Evolutionary conservation across 2,113 vertebrate genomes (phyloP).

Genomic region (Talpa occidentalis): DNA sequence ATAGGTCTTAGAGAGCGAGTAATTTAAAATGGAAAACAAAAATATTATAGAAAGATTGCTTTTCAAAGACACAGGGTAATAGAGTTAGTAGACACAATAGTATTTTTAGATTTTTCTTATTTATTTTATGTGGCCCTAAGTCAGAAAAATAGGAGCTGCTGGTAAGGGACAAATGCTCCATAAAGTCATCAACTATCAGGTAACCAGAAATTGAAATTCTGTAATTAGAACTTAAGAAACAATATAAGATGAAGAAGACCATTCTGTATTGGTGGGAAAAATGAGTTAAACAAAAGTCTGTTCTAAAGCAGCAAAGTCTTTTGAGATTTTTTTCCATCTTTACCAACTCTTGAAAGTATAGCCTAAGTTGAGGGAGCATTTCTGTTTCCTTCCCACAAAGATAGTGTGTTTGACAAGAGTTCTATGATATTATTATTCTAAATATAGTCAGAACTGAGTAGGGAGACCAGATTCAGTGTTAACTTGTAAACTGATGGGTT

Average conservation of each 20-base stretch:
- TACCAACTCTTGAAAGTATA: background rate
- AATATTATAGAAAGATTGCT: background rate
- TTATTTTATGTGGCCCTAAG: background rate
- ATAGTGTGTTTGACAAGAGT: constrained; percentile 5
- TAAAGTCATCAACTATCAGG: constrained; percentile 30
- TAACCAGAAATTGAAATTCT: constrained; percentile 27
- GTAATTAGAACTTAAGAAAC: constrained; percentile 41
- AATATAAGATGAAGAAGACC: background rate
- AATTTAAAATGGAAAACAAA: constrained; percentile 56
- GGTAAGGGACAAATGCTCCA: background rate
- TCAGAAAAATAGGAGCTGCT: constrained; percentile 37
- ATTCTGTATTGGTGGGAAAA: background rate
- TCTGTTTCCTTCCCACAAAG: background rate
- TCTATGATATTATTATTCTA: constrained; percentile 29
- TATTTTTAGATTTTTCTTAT: constrained; percentile 47
- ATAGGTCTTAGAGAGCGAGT: constrained; percentile 6
- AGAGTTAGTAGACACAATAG: background rate
- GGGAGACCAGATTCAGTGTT: background rate
- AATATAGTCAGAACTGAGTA: background rate
- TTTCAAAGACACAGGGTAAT: background rate
- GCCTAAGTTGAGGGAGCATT: background rate
- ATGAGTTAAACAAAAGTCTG: background rate
- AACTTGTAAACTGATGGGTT: background rate
- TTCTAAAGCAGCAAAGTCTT: background rate
- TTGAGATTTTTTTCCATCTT: constrained; percentile 40